Evolutionary conservation across 2,888 invertebrate genomes (phyloP).

Genomic region (Fabriciana adippe): DNA sequence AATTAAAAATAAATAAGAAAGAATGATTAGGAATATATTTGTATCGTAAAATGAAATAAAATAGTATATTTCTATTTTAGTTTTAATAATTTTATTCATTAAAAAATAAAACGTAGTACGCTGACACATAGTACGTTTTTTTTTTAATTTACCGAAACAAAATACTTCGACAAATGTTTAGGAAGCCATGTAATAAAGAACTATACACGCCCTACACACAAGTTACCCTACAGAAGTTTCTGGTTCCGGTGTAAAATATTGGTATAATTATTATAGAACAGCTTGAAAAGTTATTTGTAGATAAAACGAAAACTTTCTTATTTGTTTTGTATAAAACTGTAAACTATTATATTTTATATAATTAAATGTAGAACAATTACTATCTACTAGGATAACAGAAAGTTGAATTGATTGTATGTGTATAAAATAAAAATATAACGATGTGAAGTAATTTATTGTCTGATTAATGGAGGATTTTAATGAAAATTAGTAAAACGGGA

Average conservation of each 20-base stretch:
- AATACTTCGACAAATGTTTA: constrained; percentile 13
- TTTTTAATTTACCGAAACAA: constrained; percentile 4
- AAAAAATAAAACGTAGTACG: neutral
- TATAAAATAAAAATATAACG: neutral
- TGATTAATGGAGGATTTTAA: constrained; percentile 7
- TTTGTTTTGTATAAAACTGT: too few species aligned
- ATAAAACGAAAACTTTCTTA: too few species aligned
- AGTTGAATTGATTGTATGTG: neutral
- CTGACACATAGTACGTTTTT: neutral
- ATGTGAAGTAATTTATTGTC: neutral
- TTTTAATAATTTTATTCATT: too few species aligned
- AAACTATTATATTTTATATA: too few species aligned
- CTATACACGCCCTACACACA: neutral
- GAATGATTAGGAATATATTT: neutral
- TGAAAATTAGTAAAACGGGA: constrained; percentile 28
- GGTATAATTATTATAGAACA: constrained; percentile 4
- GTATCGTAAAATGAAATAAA: neutral
- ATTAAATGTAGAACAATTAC: too few species aligned
- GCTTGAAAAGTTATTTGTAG: too few species aligned
- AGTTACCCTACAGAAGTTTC: neutral
- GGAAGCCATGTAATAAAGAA: constrained; percentile 17
- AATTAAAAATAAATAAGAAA: neutral
- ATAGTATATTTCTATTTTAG: neutral
- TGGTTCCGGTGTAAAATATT: constrained; percentile 10
- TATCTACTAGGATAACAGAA: too few species aligned